Percentiles rank a stretch among this genome's conserved stretches.
phyloP scores from a whole-genome alignment of 2,888 invertebrate genomes.

The Aricia artaxerxes region DNA sequence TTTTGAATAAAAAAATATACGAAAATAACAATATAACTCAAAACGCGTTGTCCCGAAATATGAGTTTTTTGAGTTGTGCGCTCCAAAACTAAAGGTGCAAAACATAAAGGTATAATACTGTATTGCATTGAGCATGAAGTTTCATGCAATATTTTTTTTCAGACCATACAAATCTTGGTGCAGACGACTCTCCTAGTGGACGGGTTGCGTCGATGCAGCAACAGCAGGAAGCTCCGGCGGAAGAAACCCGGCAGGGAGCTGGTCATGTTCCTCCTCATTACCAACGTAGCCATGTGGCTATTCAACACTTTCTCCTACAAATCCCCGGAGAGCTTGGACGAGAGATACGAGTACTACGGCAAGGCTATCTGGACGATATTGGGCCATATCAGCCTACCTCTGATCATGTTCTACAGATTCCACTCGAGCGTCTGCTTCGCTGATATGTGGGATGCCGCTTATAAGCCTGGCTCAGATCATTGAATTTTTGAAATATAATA shows the following conservation, averaged over 20 bases:
- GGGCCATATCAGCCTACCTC: conserved; percentile 85
- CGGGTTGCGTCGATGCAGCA: conserved; percentile 87
- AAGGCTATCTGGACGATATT: conserved; percentile 86
- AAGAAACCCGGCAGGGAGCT: conserved; percentile 87
- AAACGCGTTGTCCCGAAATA: no score
- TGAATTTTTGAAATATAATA: conserved; percentile 37
- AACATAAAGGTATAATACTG: no score
- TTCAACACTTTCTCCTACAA: conserved; percentile 85
- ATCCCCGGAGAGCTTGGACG: conserved; percentile 72
- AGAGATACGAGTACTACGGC: conserved; percentile 85
- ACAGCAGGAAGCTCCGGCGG: conserved; percentile 81
- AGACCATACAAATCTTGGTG: conserved; percentile 86
- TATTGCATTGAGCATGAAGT: no score
- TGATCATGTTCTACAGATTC: conserved; percentile 89
- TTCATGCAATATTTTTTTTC: conserved; percentile 40
- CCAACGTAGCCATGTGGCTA: conserved; percentile 89
- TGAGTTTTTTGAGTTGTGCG: no score
- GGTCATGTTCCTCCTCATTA: conserved; percentile 87
- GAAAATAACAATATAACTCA: no score
- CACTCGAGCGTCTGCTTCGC: conserved; percentile 89
- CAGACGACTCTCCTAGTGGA: conserved; percentile 88
- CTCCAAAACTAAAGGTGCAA: no score
- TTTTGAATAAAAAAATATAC: no score
- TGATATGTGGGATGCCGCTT: conserved; percentile 89
- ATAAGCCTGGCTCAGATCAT: conserved; percentile 80